Percentiles rank a stretch among this genome's conserved stretches.
These are phyloP conservation scores for Porites divaricata DNA, from an alignment of 92 coral and sea anemone species.

Conservation along the genomic window DNA sequence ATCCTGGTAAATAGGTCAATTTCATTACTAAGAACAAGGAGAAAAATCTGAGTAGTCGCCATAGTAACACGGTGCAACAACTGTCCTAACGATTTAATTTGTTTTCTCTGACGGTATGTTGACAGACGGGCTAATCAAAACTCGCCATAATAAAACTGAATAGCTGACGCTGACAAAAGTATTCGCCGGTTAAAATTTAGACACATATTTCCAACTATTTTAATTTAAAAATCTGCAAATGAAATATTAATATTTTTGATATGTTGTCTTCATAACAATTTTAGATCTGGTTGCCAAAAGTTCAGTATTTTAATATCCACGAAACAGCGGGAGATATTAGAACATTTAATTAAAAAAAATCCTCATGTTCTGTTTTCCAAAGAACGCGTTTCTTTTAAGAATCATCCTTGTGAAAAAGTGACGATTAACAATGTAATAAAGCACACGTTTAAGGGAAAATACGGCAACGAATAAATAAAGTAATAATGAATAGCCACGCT, in stretches of 20 bases:
- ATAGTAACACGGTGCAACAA: too few species aligned
- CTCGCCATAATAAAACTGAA: background rate
- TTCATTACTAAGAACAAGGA: too few species aligned
- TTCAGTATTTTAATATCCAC: background rate
- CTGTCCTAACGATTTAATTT: too few species aligned
- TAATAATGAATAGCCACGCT: background rate
- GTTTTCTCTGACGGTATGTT: background rate
- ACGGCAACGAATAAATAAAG: background rate
- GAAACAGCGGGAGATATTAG: background rate
- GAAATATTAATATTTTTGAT: conserved; percentile 3
- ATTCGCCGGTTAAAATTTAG: background rate
- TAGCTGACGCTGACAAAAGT: background rate
- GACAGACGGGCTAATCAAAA: background rate
- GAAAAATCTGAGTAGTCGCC: too few species aligned
- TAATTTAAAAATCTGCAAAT: background rate
- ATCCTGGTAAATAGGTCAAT: too few species aligned
- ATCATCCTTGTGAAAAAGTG: background rate
- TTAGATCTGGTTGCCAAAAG: background rate
- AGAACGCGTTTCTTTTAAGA: too few species aligned
- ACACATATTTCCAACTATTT: background rate
- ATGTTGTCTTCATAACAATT: background rate
- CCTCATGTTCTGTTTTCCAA: too few species aligned
- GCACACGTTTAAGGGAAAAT: background rate
- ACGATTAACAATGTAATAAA: background rate
- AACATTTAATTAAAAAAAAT: too few species aligned